These are phyloP conservation scores for Epirrhoe tristata DNA, from an alignment of 2,888 invertebrate species.

Conservation along the genomic window DNA sequence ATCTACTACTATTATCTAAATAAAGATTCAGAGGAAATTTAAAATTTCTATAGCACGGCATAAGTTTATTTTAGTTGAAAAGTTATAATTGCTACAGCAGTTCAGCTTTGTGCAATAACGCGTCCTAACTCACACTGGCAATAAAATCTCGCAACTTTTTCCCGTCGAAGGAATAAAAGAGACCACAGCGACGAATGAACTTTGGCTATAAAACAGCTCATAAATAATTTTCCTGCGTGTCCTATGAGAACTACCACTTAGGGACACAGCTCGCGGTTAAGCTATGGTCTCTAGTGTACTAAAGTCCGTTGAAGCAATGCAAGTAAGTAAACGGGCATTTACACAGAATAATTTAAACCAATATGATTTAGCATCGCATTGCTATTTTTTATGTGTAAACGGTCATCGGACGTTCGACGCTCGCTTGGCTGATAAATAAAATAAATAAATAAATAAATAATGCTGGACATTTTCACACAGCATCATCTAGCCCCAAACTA, in stretches of 20 bases:
- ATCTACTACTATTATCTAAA: too few relatives aligned
- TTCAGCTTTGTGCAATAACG: conserved; percentile 82
- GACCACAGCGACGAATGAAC: conserved; percentile 83
- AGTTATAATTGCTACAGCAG: conserved; percentile 56
- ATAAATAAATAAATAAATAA: too few relatives aligned
- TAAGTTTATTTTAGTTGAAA: conserved; percentile 20
- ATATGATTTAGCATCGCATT: too few relatives aligned
- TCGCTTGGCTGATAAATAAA: too few relatives aligned
- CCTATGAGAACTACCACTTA: conserved; percentile 76
- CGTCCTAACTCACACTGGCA: conserved; percentile 83
- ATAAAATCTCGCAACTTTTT: conserved; percentile 83
- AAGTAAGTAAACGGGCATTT: too few relatives aligned
- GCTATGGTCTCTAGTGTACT: background rate
- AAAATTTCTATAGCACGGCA: background rate
- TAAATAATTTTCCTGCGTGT: conserved; percentile 80
- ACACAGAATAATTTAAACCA: too few relatives aligned
- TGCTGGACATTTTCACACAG: too few relatives aligned
- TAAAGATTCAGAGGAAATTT: background rate
- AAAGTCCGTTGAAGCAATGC: too few relatives aligned
- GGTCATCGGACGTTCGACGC: too few relatives aligned
- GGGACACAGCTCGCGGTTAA: conserved; percentile 42
- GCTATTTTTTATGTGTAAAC: too few relatives aligned
- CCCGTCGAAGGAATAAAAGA: conserved; percentile 81
- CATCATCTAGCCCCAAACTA: too few relatives aligned
- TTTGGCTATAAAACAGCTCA: conserved; percentile 83